Base-by-base conservation (phyloP, 1,140 invertebrate species). In the Mycetomoellerius zeteki region DNA sequence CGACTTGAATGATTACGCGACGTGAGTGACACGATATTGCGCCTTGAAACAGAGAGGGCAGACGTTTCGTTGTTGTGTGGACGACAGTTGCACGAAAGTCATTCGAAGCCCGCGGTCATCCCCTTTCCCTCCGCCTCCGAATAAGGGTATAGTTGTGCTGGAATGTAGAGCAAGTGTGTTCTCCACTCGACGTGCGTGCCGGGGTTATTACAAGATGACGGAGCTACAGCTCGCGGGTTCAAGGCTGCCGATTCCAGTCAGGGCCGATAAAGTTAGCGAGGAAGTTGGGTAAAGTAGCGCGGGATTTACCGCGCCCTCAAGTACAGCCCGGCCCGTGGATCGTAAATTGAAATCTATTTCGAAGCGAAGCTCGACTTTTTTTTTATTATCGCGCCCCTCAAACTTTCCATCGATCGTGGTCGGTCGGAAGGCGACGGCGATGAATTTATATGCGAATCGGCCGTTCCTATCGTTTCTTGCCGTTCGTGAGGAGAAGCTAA, bases 321-420 rank as follows among this genome's bases (percentile, higher is more conserved):
- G 78, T 81, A 47, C 47, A 52, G 47, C 47, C 65, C 30, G 21
- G 3, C 52, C 30, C 21, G 47, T 47, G 50, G 52, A 71, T 72
- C 65, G 65, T 82, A 82, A 82, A 82, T 82, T 72, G 67, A 71
- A 72, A 82, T 82, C 78, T 82, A 58, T 82, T 73, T 82, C 52
- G 27, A 80, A 80, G 62, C 47, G 47, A 52, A 80, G 47, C 77
- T 30, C 14, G 33, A 56, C 50, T 84, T 7, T 67, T 67, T 65
- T 69, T 69, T 73, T 73, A 73, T 73, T 84, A 84, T 73, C 69
- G 80, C 52, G 37, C 54, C 24, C 14, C 80, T 84, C 47, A 62
- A 75, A 84, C 54, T 84, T 84, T 24, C 19, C 24, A 47, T 73
- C 80, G 80, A 84, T 84, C 24, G 43, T 24, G 56, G 6, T 12